These are phyloP conservation scores for Tetraodon nigroviridis DNA, from an alignment of 2,113 vertebrate genomes.

Conservation along the genomic window DNA sequence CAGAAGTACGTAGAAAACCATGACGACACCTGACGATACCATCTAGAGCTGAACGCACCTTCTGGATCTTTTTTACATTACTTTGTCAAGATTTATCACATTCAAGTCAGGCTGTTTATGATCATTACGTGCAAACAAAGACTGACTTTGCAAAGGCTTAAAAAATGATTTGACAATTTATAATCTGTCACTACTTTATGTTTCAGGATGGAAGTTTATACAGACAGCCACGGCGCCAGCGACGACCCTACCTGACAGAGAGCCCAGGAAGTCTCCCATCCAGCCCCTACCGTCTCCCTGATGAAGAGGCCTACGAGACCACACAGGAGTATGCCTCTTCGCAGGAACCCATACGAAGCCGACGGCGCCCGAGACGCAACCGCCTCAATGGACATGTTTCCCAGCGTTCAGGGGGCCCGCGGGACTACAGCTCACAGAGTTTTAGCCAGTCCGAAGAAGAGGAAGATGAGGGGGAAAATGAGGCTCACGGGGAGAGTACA, in stretches of 20 bases:
- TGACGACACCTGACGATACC: neutral
- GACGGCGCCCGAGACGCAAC: conserved; percentile 84
- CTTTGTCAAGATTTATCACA: no score
- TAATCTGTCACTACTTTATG: conserved; percentile 3
- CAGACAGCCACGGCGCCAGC: conserved; percentile 80
- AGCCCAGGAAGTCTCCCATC: conserved; percentile 93
- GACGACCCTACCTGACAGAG: conserved; percentile 78
- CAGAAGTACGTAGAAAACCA: conserved; percentile 53
- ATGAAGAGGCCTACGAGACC: conserved; percentile 95
- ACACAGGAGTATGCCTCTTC: conserved; percentile 92
- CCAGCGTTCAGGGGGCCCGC: conserved; percentile 77
- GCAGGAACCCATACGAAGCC: conserved; percentile 79
- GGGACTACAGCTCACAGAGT: conserved; percentile 94
- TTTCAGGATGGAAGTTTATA: conserved; percentile 82
- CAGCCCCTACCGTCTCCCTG: conserved; percentile 89
- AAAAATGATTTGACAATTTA: no score
- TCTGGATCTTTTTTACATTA: neutral
- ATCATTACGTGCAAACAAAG: no score
- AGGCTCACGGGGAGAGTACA: conserved; percentile 85
- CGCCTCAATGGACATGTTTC: conserved; percentile 89
- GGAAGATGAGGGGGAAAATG: conserved; percentile 79
- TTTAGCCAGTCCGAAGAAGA: conserved; percentile 86
- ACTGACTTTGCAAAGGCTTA: no score
- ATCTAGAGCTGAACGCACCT: neutral
- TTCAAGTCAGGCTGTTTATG: no score